Percentiles rank a stretch among this genome's conserved stretches.
Evolutionary conservation across 2,113 vertebrate genomes (phyloP).

Genomic region (Tauraco erythrolophus): DNA sequence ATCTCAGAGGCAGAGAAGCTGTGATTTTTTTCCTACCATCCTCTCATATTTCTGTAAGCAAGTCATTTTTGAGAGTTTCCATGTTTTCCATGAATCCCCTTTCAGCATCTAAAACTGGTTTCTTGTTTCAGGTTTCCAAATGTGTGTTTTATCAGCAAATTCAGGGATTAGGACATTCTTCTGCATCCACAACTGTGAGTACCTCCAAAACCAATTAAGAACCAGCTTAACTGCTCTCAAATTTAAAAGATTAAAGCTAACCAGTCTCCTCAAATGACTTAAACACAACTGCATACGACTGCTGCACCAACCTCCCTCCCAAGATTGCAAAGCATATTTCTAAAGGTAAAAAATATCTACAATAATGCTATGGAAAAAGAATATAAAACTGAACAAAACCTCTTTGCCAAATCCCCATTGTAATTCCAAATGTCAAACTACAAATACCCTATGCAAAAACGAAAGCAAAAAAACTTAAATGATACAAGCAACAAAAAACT

Average conservation of each 20-base stretch:
- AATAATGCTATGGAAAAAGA: background rate
- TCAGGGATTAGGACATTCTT: background rate
- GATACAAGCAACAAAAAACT: background rate
- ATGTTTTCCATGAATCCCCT: background rate
- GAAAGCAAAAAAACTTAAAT: background rate
- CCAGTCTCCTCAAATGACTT: background rate
- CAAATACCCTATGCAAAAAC: background rate
- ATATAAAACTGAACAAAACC: background rate
- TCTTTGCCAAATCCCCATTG: background rate
- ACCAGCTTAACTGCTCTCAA: background rate
- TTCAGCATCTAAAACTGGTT: background rate
- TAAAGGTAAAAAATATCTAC: background rate
- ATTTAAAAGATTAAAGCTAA: background rate
- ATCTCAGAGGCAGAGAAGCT: background rate
- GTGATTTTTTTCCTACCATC: background rate
- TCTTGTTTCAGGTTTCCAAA: background rate
- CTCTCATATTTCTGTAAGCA: background rate
- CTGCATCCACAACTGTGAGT: background rate
- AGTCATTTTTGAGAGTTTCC: background rate
- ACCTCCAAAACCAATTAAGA: constrained; percentile 3
- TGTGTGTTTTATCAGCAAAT: background rate
- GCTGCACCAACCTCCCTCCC: background rate
- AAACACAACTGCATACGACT: background rate
- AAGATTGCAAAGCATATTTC: background rate
- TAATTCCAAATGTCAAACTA: background rate